These are phyloP conservation scores for Pseudopipra pipra DNA, from an alignment of 2,113 vertebrate genomes.

Conservation along the genomic window DNA sequence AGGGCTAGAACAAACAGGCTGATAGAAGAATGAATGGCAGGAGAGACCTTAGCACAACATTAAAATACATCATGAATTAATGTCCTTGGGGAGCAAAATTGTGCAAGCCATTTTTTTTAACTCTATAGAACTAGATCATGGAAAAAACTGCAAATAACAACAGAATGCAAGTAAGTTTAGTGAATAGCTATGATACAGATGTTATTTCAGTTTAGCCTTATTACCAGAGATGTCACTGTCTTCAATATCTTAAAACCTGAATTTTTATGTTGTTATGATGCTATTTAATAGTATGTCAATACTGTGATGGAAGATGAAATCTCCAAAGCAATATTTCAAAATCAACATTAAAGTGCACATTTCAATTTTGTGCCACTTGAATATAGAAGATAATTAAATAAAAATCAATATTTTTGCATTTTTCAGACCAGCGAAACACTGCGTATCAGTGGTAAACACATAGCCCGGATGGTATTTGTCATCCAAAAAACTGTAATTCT, in stretches of 20 bases:
- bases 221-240: background rate
- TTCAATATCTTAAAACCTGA: background rate
- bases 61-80: background rate
- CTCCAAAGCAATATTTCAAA: background rate
- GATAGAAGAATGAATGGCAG: background rate
- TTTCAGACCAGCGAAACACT: background rate
- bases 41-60: background rate
- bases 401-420: background rate
- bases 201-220: background rate
- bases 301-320: background rate
- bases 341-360: background rate
- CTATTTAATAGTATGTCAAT: background rate
- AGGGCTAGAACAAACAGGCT: background rate
- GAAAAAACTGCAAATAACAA: background rate
- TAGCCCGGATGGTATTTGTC: conserved; percentile 18
- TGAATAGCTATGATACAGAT: background rate
- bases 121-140: background rate
- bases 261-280: background rate
- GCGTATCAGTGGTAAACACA: background rate
- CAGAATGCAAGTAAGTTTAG: background rate
- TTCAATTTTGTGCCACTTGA: background rate
- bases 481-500: background rate
- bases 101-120: accelerated
- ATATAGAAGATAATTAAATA: background rate
- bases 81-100: background rate